Conservation (phyloP, 2,888 invertebrate species). For the Hofmannophila pseudospretella region DNA sequence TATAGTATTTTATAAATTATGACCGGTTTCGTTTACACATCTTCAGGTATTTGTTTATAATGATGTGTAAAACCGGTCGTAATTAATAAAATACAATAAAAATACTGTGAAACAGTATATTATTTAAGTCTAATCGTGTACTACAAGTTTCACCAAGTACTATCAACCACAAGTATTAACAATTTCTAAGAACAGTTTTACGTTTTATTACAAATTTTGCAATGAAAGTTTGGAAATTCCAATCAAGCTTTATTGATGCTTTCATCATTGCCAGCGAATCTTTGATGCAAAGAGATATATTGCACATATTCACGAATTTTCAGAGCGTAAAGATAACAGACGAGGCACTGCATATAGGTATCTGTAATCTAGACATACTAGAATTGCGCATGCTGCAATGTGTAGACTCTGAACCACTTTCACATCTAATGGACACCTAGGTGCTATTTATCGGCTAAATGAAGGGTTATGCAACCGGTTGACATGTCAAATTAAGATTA, state of each 20-base stretch:
- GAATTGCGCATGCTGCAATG: conserved; percentile 7
- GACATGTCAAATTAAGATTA: neutral
- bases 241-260: neutral
- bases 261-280: neutral
- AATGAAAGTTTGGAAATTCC: neutral
- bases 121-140: no score
- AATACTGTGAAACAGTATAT: no score
- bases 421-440: neutral
- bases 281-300: neutral
- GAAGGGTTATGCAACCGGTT: neutral
- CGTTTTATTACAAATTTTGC: neutral
- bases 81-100: no score
- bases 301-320: conserved; percentile 1
- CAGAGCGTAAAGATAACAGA: conserved; percentile 11
- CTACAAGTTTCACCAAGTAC: no score
- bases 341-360: conserved; percentile 4
- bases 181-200: no score
- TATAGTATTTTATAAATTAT: no score
- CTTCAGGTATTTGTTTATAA: no score
- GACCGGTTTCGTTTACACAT: no score
- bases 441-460: neutral
- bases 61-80: no score
- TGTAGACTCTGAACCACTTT: conserved; percentile 7
- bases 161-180: no score
- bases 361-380: conserved; percentile 5